phyloP scores from a whole-genome alignment of 2,113 vertebrate species.

The Alces alces region DNA sequence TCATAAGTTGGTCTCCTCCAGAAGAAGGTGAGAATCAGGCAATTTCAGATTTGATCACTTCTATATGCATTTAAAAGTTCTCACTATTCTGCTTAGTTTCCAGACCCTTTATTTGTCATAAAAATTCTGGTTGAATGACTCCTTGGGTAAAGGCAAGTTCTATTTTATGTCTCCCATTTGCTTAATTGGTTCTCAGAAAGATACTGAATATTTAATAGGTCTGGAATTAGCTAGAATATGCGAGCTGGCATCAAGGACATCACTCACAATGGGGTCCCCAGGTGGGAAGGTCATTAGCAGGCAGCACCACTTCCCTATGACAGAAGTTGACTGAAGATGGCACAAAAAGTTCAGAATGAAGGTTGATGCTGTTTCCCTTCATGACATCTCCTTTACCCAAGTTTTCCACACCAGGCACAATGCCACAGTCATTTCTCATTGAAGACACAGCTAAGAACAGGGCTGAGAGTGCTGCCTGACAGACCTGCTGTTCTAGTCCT shows the following conservation, averaged over 20 bases:
- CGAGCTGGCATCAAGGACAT: background rate
- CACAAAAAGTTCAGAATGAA: constrained; percentile 15
- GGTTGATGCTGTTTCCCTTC: background rate
- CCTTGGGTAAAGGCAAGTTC: constrained; percentile 15
- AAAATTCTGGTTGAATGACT: constrained; percentile 22
- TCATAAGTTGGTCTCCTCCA: background rate
- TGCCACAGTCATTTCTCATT: background rate
- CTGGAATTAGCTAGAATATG: constrained; percentile 23
- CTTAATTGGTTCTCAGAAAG: constrained; percentile 39
- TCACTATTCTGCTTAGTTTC: background rate
- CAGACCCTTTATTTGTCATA: background rate
- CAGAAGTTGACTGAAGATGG: background rate
- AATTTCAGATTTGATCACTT: constrained; percentile 17
- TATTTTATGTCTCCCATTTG: constrained; percentile 25
- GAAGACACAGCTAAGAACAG: background rate
- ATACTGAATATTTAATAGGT: constrained; percentile 36
- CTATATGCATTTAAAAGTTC: background rate
- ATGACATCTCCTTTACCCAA: background rate
- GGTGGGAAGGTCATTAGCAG: background rate
- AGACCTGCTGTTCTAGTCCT: constrained; percentile 16
- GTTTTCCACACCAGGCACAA: background rate
- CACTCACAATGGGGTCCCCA: background rate
- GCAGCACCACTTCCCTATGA: background rate
- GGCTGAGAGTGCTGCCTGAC: background rate
- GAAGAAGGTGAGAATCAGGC: background rate